phyloP scores from a whole-genome alignment of 2,888 invertebrate species.

The Rhagophthalmus giganteus region DNA sequence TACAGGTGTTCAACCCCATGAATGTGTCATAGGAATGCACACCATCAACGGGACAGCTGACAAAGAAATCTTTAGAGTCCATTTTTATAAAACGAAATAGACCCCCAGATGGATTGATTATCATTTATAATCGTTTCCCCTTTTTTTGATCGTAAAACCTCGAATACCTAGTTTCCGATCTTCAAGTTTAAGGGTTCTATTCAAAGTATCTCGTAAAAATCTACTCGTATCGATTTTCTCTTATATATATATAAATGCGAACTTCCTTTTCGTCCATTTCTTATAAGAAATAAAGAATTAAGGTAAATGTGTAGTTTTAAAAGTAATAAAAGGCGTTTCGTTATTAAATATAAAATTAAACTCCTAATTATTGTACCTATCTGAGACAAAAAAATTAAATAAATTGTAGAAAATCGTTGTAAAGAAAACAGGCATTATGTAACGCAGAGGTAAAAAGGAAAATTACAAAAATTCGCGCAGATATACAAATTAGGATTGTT shows the following conservation, averaged over 20 bases:
- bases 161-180: constrained; percentile 16
- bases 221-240: constrained; percentile 21
- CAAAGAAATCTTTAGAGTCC: constrained; percentile 24
- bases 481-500: no score
- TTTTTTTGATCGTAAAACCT: constrained; percentile 20
- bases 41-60: constrained; percentile 21
- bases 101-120: constrained; percentile 36
- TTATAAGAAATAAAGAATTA: constrained; percentile 7
- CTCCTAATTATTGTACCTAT: no score
- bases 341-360: no score
- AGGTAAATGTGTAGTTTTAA: no score
- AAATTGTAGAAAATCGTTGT: no score
- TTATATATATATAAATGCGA: constrained; percentile 14
- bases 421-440: no score
- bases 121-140: constrained; percentile 34
- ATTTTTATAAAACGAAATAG: no score
- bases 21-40: constrained; percentile 20
- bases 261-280: constrained; percentile 15
- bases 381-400: no score
- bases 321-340: no score
- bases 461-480: no score
- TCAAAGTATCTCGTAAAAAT: constrained; percentile 28
- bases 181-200: constrained; percentile 26
- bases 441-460: no score
- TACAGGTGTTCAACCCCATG: constrained; percentile 27